Evolutionary conservation across 2,888 invertebrate species (phyloP).

Genomic region (Xylophagus ater): DNA sequence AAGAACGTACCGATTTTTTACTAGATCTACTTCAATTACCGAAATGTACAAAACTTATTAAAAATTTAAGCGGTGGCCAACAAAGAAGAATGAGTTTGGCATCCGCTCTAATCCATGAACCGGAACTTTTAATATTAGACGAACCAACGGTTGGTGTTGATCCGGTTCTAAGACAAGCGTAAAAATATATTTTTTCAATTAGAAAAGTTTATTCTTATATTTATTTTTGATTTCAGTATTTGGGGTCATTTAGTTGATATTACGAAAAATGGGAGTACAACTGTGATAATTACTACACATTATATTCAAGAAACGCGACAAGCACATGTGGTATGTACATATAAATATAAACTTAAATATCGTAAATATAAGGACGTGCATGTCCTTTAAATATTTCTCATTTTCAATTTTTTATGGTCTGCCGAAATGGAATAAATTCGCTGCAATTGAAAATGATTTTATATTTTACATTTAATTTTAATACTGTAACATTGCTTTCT

Average conservation of each 20-base stretch:
- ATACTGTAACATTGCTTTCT: too few species aligned
- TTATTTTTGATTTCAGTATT: conserved; percentile 43
- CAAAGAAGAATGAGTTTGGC: conserved; percentile 80
- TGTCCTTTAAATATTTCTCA: not conserved
- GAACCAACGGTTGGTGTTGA: conserved; percentile 93
- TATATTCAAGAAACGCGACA: conserved; percentile 81
- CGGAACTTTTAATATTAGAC: conserved; percentile 80
- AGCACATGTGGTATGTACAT: conserved; percentile 57
- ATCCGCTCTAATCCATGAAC: conserved; percentile 77
- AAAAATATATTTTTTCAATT: conserved; percentile 11
- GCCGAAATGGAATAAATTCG: too few species aligned
- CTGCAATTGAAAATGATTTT: too few species aligned
- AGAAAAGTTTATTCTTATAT: conserved; percentile 1
- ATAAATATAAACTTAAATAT: not conserved
- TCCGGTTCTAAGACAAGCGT: conserved; percentile 72
- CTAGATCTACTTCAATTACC: conserved; percentile 52
- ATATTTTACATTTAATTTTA: too few species aligned
- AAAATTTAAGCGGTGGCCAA: conserved; percentile 80
- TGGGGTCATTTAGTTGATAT: conserved; percentile 77
- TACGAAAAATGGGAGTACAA: conserved; percentile 60
- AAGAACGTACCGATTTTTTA: conserved; percentile 60
- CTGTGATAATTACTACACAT: conserved; percentile 79
- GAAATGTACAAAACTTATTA: conserved; percentile 50
- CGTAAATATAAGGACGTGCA: not conserved
- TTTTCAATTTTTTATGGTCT: not conserved